These are phyloP conservation scores for Rhinoderma darwinii DNA, from an alignment of 2,113 vertebrate genomes.

Conservation along the genomic window DNA sequence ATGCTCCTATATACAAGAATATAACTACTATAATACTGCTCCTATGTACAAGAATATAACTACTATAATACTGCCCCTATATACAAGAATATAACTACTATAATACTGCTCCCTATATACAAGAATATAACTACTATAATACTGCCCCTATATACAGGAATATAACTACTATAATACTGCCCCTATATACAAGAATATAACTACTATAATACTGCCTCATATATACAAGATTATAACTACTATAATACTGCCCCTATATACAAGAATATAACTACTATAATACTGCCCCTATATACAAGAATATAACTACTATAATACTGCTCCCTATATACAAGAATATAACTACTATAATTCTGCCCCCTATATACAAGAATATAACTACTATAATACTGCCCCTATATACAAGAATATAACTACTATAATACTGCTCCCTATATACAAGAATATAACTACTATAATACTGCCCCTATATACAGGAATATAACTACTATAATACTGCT, in stretches of 20 bases:
- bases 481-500: constrained; percentile 2
- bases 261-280: constrained; percentile 7
- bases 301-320: constrained; percentile 18
- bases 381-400: constrained; percentile 10
- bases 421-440: neutral
- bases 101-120: no score
- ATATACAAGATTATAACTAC: constrained; percentile 3
- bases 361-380: constrained; percentile 12
- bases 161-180: no score
- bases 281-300: constrained; percentile 1
- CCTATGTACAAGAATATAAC: no score
- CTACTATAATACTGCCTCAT: neutral
- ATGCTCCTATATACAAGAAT: neutral
- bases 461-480: neutral
- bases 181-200: no score
- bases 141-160: no score
- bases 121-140: no score
- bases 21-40: neutral
- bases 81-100: no score
- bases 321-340: constrained; percentile 8
- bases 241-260: neutral
- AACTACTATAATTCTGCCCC: neutral
- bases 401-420: constrained; percentile 22
- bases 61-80: no score
- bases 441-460: neutral